Evolutionary conservation across 1,140 invertebrate species (phyloP).

Genomic region (Phymastichus coffea): DNA sequence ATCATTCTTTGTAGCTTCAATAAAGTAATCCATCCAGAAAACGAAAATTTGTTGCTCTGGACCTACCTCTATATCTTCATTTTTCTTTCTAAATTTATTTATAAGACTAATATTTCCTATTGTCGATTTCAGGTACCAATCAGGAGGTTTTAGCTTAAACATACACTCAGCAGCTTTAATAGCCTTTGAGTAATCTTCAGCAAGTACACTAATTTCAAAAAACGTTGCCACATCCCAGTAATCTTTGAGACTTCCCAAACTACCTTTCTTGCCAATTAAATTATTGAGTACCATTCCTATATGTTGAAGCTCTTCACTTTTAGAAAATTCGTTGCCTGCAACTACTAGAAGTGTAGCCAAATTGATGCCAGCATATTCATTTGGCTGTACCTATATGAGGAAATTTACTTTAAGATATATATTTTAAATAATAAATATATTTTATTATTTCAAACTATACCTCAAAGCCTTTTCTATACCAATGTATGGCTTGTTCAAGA

Average conservation of each 20-base stretch:
- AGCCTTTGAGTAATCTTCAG: conserved; percentile 96
- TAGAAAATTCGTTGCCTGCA: conserved; percentile 92
- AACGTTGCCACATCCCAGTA: conserved; percentile 99
- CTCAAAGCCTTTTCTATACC: conserved; percentile 98
- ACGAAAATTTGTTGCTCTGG: conserved; percentile 87
- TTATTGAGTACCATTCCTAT: conserved; percentile 95
- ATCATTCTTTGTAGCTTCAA: conserved; percentile 82
- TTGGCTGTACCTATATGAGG: conserved; percentile 78
- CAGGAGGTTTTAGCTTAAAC: conserved; percentile 97
- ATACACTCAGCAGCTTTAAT: conserved; percentile 98
- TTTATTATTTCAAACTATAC: conserved; percentile 31
- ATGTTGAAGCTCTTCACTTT: conserved; percentile 86
- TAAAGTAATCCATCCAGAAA: conserved; percentile 99
- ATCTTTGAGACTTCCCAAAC: conserved; percentile 86
- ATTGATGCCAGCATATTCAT: conserved; percentile 99
- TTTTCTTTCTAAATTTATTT: conserved; percentile 85
- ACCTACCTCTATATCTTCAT: conserved; percentile 65
- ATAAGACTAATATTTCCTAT: conserved; percentile 97
- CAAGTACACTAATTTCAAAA: conserved; percentile 97
- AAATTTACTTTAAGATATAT: neutral
- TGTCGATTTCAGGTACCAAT: conserved; percentile 98
- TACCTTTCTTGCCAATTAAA: conserved; percentile 97
- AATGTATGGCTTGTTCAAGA: conserved; percentile 90
- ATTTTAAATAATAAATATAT: conserved; percentile 1
- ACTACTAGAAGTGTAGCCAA: conserved; percentile 97